Percentiles rank a stretch among this genome's conserved stretches.
Conservation (phyloP, 2,888 invertebrate genomes). For the Podotricha telesiphe region DNA sequence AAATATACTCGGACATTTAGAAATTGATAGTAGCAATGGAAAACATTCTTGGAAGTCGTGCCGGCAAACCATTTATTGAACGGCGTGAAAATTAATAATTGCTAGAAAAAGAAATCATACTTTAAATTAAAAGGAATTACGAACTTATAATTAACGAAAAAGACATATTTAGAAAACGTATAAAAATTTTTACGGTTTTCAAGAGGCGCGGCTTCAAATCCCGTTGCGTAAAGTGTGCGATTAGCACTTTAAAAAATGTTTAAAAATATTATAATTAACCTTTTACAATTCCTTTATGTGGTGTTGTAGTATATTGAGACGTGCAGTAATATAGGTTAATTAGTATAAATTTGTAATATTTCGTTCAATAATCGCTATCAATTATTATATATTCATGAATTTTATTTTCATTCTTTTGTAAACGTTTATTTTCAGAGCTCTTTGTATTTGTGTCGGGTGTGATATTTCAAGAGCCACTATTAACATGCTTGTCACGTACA, state of each 20-base stretch:
- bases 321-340: neutral
- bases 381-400: slow-evolving; percentile 21
- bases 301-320: neutral
- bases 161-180: too few species aligned
- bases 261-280: too few species aligned
- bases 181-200: too few species aligned
- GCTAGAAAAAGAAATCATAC: too few species aligned
- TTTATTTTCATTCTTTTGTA: slow-evolving; percentile 29
- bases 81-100: too few species aligned
- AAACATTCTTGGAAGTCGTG: neutral
- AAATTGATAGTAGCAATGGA: neutral
- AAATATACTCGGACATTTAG: neutral
- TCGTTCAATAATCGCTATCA: neutral
- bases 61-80: too few species aligned
- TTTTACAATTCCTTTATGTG: too few species aligned
- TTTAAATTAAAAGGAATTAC: too few species aligned
- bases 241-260: too few species aligned
- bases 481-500: slow-evolving; percentile 54
- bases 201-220: too few species aligned
- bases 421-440: slow-evolving; percentile 54
- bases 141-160: too few species aligned
- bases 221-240: too few species aligned
- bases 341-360: neutral
- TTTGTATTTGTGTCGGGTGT: slow-evolving; percentile 49
- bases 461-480: slow-evolving; percentile 52